Evolutionary conservation across 2,797 vertebrate genomes (phyloP).

Genomic region (Cygnus olor): DNA sequence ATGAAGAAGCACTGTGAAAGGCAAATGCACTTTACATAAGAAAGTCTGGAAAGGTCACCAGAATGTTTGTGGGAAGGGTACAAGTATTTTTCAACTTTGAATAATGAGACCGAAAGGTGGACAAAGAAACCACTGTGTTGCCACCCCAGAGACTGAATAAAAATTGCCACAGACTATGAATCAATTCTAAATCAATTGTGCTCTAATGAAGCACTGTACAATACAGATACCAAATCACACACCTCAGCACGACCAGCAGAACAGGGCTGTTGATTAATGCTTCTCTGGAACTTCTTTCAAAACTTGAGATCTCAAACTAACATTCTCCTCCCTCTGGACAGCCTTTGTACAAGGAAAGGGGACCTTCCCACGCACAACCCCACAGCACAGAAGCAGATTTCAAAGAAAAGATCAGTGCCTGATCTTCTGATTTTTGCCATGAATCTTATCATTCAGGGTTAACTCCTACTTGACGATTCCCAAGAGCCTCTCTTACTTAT

Average conservation of each 20-base stretch:
- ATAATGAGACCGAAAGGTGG: background rate
- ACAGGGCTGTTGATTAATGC: background rate
- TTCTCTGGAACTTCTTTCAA: background rate
- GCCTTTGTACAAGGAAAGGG: background rate
- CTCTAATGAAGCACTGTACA: background rate
- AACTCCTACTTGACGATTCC: background rate
- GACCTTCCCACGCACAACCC: background rate
- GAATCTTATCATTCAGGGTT: background rate
- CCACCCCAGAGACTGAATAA: background rate
- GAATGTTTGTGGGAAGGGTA: constrained; percentile 21
- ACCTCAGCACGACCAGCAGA: background rate
- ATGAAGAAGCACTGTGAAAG: background rate
- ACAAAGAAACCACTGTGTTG: background rate
- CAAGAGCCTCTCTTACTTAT: background rate
- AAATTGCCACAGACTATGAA: background rate
- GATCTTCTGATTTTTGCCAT: background rate
- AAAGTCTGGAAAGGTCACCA: constrained; percentile 24
- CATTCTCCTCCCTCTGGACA: background rate
- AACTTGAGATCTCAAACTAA: background rate
- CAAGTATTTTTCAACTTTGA: background rate
- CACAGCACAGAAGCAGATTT: background rate
- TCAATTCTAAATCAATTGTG: background rate
- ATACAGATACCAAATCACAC: background rate
- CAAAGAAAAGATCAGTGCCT: background rate
- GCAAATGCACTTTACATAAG: background rate